These are phyloP conservation scores for Hemibates koningsi DNA, from an alignment of 2,113 vertebrate species.

Conservation along the genomic window DNA sequence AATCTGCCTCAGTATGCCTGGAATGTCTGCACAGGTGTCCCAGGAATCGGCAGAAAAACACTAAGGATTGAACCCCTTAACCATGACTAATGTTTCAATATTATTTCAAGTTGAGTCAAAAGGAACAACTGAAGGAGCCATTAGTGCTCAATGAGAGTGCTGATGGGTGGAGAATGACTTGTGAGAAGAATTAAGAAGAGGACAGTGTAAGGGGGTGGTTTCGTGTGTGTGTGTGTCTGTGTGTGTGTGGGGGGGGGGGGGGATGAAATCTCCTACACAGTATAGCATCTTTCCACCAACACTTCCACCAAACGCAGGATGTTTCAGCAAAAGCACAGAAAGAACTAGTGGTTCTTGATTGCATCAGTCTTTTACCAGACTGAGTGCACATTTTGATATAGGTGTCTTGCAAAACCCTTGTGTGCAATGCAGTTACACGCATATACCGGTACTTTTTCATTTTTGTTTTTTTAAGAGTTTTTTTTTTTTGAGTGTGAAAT, in stretches of 20 bases:
- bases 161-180: constrained; percentile 15
- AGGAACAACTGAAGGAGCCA: background rate
- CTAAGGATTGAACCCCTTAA: background rate
- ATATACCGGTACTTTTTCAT: background rate
- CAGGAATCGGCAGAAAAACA: constrained; percentile 10
- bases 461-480: background rate
- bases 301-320: background rate
- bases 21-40: constrained; percentile 51
- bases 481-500: background rate
- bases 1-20: constrained; percentile 30
- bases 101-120: constrained; percentile 17
- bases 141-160: constrained; percentile 4
- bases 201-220: background rate
- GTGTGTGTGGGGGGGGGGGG: no score
- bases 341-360: background rate
- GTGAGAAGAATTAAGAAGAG: background rate
- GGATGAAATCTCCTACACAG: no score
- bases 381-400: constrained; percentile 13
- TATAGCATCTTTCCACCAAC: background rate
- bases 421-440: background rate
- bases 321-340: constrained; percentile 1
- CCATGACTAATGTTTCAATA: constrained; percentile 22
- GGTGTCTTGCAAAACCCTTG: background rate
- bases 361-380: constrained; percentile 6
- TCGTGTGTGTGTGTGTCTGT: background rate